Conservation (phyloP, 2,113 vertebrate genomes). For the Siniperca knerii region DNA sequence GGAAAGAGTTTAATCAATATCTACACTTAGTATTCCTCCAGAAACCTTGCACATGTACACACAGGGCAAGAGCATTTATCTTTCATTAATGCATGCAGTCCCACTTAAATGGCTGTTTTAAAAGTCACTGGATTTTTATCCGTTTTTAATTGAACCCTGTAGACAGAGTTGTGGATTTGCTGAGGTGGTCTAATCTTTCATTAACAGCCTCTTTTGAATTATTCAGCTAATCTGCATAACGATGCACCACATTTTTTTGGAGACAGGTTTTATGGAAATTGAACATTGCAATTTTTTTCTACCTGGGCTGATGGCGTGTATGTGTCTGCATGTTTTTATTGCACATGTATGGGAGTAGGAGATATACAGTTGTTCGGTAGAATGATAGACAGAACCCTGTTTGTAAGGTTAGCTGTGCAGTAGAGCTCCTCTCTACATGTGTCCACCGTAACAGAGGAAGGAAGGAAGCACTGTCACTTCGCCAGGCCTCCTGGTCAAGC, state of each 20-base stretch:
- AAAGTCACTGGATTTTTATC: constrained; percentile 77
- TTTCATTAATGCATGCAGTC: constrained; percentile 76
- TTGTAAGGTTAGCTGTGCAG: constrained; percentile 26
- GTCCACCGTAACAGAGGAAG: constrained; percentile 1
- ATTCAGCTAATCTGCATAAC: constrained; percentile 69
- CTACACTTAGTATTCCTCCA: constrained; percentile 71
- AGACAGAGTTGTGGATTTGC: constrained; percentile 68
- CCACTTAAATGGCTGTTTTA: constrained; percentile 72
- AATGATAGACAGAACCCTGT: neutral
- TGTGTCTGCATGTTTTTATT: constrained; percentile 6
- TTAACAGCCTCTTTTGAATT: constrained; percentile 68
- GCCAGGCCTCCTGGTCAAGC: constrained; percentile 43
- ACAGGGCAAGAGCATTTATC: constrained; percentile 72
- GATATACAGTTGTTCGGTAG: constrained; percentile 1
- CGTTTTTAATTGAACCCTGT: constrained; percentile 80
- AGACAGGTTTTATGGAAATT: constrained; percentile 28
- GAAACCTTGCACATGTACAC: constrained; percentile 56
- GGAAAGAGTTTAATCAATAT: constrained; percentile 78
- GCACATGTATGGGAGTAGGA: neutral
- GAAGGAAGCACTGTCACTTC: constrained; percentile 25
- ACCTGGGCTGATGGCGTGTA: neutral
- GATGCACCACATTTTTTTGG: constrained; percentile 28
- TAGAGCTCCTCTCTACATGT: constrained; percentile 3
- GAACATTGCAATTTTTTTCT: neutral
- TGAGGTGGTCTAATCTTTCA: constrained; percentile 73